Conservation (phyloP, 2,888 invertebrate genomes). For the Hylaea fasciaria region DNA sequence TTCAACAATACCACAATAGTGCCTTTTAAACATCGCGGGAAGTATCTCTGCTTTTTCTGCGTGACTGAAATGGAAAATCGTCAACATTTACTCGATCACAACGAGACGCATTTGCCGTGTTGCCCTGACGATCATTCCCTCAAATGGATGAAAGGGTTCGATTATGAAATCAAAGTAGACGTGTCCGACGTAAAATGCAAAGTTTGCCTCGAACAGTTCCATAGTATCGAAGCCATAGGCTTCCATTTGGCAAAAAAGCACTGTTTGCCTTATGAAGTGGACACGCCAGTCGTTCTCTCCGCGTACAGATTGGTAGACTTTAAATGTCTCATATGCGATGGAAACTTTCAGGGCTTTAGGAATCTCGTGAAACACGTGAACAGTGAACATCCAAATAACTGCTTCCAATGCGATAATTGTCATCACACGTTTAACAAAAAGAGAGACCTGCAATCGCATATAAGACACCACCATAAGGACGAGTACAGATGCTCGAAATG, state of each 20-base stretch:
- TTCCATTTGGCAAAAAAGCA: constrained; percentile 63
- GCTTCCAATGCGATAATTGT: constrained; percentile 13
- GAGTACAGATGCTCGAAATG: constrained; percentile 63
- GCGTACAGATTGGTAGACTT: constrained; percentile 64
- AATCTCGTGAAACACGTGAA: constrained; percentile 68
- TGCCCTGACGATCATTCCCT: constrained; percentile 60
- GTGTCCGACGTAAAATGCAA: constrained; percentile 66
- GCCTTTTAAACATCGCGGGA: constrained; percentile 75
- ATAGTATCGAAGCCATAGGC: constrained; percentile 40
- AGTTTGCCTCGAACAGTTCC: constrained; percentile 53
- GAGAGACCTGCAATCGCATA: constrained; percentile 62
- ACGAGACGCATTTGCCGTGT: constrained; percentile 61
- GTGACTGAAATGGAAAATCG: constrained; percentile 58
- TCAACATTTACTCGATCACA: constrained; percentile 60
- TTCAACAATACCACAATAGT: constrained; percentile 75
- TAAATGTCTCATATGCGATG: constrained; percentile 64
- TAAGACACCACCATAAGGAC: constrained; percentile 58
- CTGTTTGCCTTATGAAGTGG: constrained; percentile 55
- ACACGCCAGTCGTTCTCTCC: constrained; percentile 55
- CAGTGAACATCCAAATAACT: constrained; percentile 49
- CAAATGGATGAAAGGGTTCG: constrained; percentile 59
- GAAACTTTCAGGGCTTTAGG: constrained; percentile 56
- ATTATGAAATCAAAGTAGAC: constrained; percentile 72
- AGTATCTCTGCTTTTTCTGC: constrained; percentile 74
- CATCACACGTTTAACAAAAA: constrained; percentile 63